Conservation (phyloP, 2,113 vertebrate genomes). For the Eulacestoma nigropectus region DNA sequence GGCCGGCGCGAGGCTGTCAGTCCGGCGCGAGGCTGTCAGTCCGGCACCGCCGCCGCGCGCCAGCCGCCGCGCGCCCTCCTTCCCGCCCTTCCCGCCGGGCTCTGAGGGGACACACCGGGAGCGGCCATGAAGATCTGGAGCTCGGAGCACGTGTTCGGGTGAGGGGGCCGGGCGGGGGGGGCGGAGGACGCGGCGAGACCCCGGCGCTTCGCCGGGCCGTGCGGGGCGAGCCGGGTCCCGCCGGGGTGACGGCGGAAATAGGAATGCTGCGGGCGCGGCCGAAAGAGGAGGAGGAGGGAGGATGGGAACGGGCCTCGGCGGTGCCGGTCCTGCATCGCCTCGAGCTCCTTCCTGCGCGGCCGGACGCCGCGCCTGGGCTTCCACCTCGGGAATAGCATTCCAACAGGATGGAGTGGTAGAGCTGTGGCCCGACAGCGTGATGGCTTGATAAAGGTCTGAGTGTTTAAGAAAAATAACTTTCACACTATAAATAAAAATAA, state of each 20-base stretch:
- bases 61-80: not conserved
- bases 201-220: not conserved
- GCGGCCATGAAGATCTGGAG: constrained; percentile 75
- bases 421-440: not conserved
- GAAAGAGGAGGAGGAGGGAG: not conserved
- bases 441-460: not conserved
- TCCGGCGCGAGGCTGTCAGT: not conserved
- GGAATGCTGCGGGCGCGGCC: not conserved
- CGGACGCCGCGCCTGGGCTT: not conserved
- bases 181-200: not conserved
- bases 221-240: not conserved
- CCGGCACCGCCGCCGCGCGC: not conserved
- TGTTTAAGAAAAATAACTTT: not conserved
- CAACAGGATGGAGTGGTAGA: not conserved
- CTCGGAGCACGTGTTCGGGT: constrained; percentile 77
- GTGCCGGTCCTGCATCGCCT: not conserved
- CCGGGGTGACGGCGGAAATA: not conserved
- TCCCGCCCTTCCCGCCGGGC: not conserved
- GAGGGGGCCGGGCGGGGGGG: not conserved
- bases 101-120: not conserved
- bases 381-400: not conserved
- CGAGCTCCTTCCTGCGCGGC: not conserved
- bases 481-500: fast-evolving
- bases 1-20: not conserved
- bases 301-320: not conserved